These are phyloP conservation scores for Aphrophora alni DNA, from an alignment of 2,888 invertebrate genomes.

Conservation along the genomic window DNA sequence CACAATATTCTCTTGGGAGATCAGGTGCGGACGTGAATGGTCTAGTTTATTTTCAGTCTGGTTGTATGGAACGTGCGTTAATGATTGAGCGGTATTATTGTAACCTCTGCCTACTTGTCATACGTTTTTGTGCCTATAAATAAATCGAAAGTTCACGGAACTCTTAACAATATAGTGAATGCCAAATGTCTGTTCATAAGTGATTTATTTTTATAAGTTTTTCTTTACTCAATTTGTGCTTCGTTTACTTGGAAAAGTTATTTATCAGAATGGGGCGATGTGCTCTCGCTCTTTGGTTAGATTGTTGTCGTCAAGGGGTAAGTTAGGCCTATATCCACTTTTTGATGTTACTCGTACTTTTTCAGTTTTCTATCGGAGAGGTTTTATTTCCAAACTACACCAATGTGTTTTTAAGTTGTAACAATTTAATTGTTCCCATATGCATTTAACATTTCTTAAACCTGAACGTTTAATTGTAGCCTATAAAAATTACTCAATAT, in stretches of 20 bases:
- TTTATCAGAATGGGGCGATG: background rate
- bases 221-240: background rate
- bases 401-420: too few relatives aligned
- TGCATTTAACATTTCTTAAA: too few relatives aligned
- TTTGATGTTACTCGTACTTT: too few relatives aligned
- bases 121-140: background rate
- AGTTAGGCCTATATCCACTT: too few relatives aligned
- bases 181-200: background rate
- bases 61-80: background rate
- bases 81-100: background rate
- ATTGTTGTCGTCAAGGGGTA: background rate
- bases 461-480: too few relatives aligned
- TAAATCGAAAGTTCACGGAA: background rate
- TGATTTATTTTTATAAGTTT: background rate
- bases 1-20: background rate
- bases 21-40: background rate
- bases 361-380: too few relatives aligned
- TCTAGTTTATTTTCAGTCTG: background rate
- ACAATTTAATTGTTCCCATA: too few relatives aligned
- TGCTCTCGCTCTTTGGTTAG: background rate
- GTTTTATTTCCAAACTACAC: too few relatives aligned
- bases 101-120: background rate
- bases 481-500: too few relatives aligned
- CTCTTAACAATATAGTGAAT: background rate
- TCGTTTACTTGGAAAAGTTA: background rate